Conservation (phyloP, 92 coral and sea anemone species). For the Zoanthus solanderi region DNA sequence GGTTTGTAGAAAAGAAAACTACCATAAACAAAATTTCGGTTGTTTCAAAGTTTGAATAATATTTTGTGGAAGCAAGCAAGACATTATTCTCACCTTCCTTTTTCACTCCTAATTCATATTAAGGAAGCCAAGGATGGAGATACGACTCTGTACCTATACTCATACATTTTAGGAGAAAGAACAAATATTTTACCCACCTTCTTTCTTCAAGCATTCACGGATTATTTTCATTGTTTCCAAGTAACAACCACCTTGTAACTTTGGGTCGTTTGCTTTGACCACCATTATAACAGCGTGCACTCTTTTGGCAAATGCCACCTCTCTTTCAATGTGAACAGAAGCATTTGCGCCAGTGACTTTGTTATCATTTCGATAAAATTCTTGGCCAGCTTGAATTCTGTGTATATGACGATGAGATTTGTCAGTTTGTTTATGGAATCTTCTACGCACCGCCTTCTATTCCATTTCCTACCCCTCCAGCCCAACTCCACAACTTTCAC, state of each 20-base stretch:
- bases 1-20: too few species aligned
- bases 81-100: too few species aligned
- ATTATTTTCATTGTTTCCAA: conserved; percentile 64
- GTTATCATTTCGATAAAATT: conserved; percentile 49
- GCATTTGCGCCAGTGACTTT: background rate
- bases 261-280: conserved; percentile 27
- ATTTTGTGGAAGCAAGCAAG: too few species aligned
- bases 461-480: background rate
- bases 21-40: too few species aligned
- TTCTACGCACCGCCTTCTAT: background rate
- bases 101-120: too few species aligned
- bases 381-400: conserved; percentile 71
- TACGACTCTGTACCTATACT: too few species aligned
- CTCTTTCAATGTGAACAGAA: background rate
- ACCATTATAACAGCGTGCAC: conserved; percentile 63
- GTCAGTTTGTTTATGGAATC: background rate
- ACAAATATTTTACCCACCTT: conserved; percentile 51
- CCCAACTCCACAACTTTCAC: too few species aligned
- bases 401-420: background rate
- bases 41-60: too few species aligned
- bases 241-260: conserved; percentile 7
- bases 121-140: too few species aligned
- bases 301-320: conserved; percentile 54
- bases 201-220: conserved; percentile 72
- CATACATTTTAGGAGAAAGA: background rate